These are phyloP conservation scores for Monodelphis domestica DNA, from an alignment of 2,797 vertebrate species.

Conservation along the genomic window DNA sequence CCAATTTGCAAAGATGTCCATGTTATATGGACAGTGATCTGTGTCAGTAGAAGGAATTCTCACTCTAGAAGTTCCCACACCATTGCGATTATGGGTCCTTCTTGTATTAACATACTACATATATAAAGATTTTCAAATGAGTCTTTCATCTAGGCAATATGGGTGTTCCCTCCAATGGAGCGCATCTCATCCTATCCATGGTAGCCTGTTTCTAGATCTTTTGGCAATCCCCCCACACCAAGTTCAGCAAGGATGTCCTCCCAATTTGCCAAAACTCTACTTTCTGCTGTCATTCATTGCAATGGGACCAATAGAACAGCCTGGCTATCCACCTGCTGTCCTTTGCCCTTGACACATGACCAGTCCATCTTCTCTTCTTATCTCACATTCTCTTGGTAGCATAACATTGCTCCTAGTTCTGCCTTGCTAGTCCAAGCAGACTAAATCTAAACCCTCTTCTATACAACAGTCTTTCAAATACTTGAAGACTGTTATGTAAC, in stretches of 20 bases:
- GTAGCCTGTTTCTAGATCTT: not conserved
- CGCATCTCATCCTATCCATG: not conserved
- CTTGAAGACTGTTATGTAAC: not conserved
- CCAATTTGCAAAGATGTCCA: not conserved
- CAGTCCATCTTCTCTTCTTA: not conserved
- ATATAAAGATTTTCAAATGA: not conserved
- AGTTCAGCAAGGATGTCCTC: not conserved
- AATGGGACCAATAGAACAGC: not conserved
- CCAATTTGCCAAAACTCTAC: not conserved
- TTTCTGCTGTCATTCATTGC: not conserved
- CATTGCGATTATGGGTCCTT: not conserved
- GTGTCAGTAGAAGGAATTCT: not conserved
- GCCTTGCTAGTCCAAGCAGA: not conserved
- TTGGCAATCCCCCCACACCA: too few relatives aligned
- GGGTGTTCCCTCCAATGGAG: not conserved
- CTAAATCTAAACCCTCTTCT: not conserved
- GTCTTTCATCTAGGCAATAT: not conserved
- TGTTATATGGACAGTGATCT: not conserved
- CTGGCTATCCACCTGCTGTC: not conserved
- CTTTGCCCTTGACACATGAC: not conserved
- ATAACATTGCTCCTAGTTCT: not conserved
- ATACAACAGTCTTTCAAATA: not conserved
- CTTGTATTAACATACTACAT: not conserved
- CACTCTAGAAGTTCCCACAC: not conserved
- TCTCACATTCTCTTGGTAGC: not conserved